Conservation (phyloP, 2,888 invertebrate species). For the Sphecodes monilicornis region DNA sequence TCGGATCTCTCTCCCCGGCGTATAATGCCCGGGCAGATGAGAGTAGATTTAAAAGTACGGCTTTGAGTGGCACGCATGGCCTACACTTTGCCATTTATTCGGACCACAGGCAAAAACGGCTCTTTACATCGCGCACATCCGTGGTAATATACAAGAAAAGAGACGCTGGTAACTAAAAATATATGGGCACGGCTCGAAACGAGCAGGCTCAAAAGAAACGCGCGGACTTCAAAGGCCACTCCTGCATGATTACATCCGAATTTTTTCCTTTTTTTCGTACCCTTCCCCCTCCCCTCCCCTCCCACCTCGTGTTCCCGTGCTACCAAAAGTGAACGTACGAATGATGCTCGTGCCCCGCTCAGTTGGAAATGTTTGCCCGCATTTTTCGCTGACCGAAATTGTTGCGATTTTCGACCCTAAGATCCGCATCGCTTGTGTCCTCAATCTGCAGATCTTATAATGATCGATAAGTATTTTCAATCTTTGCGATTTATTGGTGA, state of each 20-base stretch:
- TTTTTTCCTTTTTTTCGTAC: conserved; percentile 14
- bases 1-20: conserved; percentile 39
- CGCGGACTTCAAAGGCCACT: conserved; percentile 52
- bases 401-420: not conserved
- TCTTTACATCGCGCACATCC: conserved; percentile 34
- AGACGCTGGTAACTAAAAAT: conserved; percentile 58
- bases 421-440: no score
- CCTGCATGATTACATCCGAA: conserved; percentile 38
- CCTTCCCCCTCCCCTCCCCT: not conserved
- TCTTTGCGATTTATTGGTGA: no score
- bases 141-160: conserved; percentile 44
- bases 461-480: no score
- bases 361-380: not conserved
- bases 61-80: conserved; percentile 50
- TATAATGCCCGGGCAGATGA: conserved; percentile 39
- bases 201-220: conserved; percentile 54
- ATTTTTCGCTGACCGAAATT: not conserved
- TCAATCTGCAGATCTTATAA: no score
- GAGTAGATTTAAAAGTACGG: conserved; percentile 54
- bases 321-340: conserved; percentile 1
- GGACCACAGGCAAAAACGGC: conserved; percentile 55
- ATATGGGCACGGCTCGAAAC: conserved; percentile 55
- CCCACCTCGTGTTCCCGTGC: not conserved
- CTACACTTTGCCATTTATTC: conserved; percentile 56
- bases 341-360: not conserved